phyloP scores from a whole-genome alignment of 35 echinoderm and acorn worm genomes.

The Apostichopus japonicus region DNA sequence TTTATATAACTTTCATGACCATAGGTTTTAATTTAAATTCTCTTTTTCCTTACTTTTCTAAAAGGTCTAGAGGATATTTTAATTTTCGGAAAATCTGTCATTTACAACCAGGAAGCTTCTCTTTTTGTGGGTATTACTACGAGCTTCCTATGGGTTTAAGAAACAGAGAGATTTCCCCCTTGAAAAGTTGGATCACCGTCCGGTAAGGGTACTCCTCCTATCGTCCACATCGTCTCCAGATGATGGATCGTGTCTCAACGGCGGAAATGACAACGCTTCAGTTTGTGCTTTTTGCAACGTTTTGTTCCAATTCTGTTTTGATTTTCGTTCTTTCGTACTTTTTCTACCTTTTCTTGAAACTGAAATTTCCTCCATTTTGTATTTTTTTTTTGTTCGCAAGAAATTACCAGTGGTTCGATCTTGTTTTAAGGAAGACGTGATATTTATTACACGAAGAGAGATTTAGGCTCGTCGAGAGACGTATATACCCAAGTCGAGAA shows the following conservation, averaged over 20 bases:
- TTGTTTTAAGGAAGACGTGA: too few species aligned
- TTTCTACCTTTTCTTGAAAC: constrained; percentile 24
- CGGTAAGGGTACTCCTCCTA: not conserved
- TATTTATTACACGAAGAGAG: too few species aligned
- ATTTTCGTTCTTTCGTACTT: not conserved
- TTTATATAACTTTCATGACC: not conserved
- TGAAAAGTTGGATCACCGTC: not conserved
- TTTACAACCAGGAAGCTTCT: not conserved
- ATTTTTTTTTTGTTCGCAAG: not conserved
- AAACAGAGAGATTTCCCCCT: too few species aligned
- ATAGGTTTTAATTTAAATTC: constrained; percentile 12
- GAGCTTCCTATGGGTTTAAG: not conserved
- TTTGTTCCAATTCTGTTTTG: not conserved
- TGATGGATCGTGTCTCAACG: constrained; percentile 23
- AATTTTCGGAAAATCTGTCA: constrained; percentile 52
- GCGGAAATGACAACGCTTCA: constrained; percentile 46
- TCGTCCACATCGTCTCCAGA: not conserved
- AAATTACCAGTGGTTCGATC: not conserved
- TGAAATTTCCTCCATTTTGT: not conserved
- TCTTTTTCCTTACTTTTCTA: not conserved
- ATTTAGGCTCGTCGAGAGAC: too few species aligned
- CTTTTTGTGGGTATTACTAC: not conserved
- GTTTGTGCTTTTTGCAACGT: not conserved
- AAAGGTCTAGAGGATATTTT: constrained; percentile 11
- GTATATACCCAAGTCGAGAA: too few species aligned